Percentiles rank a stretch among this genome's conserved stretches.
Conservation (phyloP, 2,888 invertebrate species). For the Augiades crinisus region DNA sequence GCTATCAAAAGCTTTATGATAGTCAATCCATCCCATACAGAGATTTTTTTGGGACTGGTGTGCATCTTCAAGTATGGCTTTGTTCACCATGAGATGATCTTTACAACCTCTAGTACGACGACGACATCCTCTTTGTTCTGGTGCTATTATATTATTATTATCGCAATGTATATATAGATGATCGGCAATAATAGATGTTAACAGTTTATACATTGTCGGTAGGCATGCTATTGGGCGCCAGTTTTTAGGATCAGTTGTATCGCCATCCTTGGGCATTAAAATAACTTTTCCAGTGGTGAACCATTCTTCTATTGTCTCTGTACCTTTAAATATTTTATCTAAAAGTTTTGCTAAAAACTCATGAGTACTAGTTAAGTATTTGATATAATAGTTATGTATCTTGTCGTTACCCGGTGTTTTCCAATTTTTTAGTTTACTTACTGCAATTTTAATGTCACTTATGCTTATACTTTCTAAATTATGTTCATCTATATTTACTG, state of each 20-base stretch:
- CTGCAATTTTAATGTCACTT: not conserved
- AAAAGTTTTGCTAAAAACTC: not conserved
- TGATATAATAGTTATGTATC: conserved; percentile 16
- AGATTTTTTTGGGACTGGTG: conserved; percentile 25
- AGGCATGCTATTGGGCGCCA: conserved; percentile 25
- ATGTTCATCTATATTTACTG: not conserved
- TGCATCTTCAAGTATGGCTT: conserved; percentile 26
- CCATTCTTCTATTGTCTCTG: not conserved
- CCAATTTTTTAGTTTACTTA: conserved; percentile 7
- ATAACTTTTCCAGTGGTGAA: conserved; percentile 22
- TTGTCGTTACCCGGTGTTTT: conserved; percentile 10
- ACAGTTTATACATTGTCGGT: conserved; percentile 22
- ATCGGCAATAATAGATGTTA: conserved; percentile 9
- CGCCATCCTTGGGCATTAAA: conserved; percentile 17
- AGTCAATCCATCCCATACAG: conserved; percentile 25
- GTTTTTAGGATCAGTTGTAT: conserved; percentile 10
- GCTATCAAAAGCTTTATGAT: conserved; percentile 25
- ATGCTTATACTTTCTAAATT: not conserved
- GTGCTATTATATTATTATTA: conserved; percentile 14
- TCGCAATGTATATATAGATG: conserved; percentile 10
- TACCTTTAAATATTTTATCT: not conserved
- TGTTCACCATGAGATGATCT: conserved; percentile 29
- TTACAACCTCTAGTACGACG: conserved; percentile 23
- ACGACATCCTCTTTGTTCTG: conserved; percentile 26
- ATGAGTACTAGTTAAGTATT: conserved; percentile 14